Conservation (phyloP, 2,888 invertebrate genomes). For the Tuberolachnus salignus region DNA sequence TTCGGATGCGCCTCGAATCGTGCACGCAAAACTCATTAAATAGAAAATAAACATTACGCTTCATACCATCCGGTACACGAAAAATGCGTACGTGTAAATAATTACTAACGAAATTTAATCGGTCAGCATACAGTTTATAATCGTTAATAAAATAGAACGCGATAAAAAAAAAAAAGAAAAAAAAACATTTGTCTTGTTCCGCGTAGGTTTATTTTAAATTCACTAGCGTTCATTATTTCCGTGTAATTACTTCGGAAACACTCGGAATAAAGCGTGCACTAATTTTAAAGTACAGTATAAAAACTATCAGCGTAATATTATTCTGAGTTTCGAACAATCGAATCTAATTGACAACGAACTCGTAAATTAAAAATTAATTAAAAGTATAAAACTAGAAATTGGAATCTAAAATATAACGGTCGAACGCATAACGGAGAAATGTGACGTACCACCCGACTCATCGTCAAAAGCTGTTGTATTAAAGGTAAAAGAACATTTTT, state of each 20-base stretch:
- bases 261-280: background rate
- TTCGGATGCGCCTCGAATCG: background rate
- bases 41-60: too few species aligned
- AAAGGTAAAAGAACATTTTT: too few species aligned
- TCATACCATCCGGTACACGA: too few species aligned
- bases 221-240: background rate
- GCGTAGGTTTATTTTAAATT: background rate
- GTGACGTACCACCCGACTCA: background rate
- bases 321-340: background rate
- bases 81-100: too few species aligned
- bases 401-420: slow-evolving; percentile 13
- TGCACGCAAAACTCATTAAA: background rate
- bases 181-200: too few species aligned
- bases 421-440: background rate
- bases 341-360: background rate
- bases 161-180: too few species aligned
- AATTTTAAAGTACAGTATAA: slow-evolving; percentile 1
- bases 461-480: slow-evolving; percentile 11
- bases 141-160: too few species aligned
- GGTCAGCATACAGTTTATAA: too few species aligned
- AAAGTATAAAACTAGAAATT: slow-evolving; percentile 6
- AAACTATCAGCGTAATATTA: slow-evolving; percentile 4
- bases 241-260: background rate
- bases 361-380: slow-evolving; percentile 19
- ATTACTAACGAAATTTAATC: too few species aligned